Base-by-base conservation (phyloP, 2,888 invertebrate species). In the Zelleria hepariella region DNA sequence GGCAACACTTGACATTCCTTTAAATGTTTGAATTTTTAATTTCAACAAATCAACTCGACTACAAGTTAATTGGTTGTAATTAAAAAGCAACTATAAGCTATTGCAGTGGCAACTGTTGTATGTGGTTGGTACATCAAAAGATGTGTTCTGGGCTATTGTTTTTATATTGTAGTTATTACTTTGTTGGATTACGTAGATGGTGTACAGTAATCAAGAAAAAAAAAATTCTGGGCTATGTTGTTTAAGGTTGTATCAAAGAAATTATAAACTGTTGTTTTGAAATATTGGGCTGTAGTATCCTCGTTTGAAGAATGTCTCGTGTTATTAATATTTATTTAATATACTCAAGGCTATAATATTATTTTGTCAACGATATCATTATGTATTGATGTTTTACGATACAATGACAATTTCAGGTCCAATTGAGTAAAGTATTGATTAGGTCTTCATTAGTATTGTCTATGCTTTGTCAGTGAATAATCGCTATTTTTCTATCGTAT, bases 1-100 rank as follows among this genome's bases (percentile, higher is more conserved):
- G 77, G 88, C 88, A 88, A 88, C 88, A 88, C 87, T 87, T 87
- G 87, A 87, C 86, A 87, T 86, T 86, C 86, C 69, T 68, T 56
- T 57, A 42, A 25, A 21, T 52, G 53, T 47, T 49, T 51, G 26
- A 42, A 42, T 42, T 23, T 24, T 18, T 58, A 27, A 51, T 58
- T 26, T 51, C 49, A 51, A 42, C 15, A 15, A 26, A 51, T 8
- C 48, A 57, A 57, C 48, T 54, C 5, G 5, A 27, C n/a, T 55
- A 42, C 42, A 42, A 21, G 23, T 20, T 56, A 23, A 21, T 20
- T 56, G 6, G n/a, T 53, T 60, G 57, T 55, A 53, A 60, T 42
- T 52, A 26, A n/a, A 10, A 23, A 24, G 42, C n/a, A 67, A 76
- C 80, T 85, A 80, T 84, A 80, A 78, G 72, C 86, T 86, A 87